Evolutionary conservation across 1,140 invertebrate genomes (phyloP), one percentile per base, ranked within the genome.

Genomic region (Callitettix versicolor): DNA sequence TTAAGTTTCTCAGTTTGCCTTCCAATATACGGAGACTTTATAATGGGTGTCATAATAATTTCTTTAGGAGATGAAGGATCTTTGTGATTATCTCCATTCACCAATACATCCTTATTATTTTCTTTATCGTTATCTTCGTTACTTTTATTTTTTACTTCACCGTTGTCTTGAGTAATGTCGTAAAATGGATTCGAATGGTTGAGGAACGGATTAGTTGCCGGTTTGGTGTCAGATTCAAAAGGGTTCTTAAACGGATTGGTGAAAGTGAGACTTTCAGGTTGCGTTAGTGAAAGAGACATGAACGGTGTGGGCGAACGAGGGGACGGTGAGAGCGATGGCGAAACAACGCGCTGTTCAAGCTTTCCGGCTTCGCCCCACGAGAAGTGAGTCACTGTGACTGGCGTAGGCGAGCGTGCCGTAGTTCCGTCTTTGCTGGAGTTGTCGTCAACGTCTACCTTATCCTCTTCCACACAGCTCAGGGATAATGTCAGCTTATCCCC

Each of bases 401-500:
- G 72, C 12, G 69, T 71, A 6, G 65, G 62, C 46, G 67, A 70
- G 36, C 70, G 61, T 53, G 67, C 67, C 54, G 58, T 59, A 51
- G 62, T 46, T 55, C 61, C 56, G 50, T 59, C 48, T 53, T 38
- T 36, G 22, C 43, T 43, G 42, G 58, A 40, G 26, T 58, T 59
- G 46, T 62, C 59, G 14, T 56, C 44, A 33, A 36, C 54, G 14
- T 53, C n/a, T 15, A 15, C 26, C 21, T 53, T 38, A 22, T 53
- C 38, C 21, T 49, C 47, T 17, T 55, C 34, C 7, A n/a, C 20
- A 12, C 54, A 43, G 51, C 55, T 64, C 12, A 62, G 76, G 56
- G 79, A 75, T 47, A 86, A 69, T 40, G 83, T 86, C 66, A 86
- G 65, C 69, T 86, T 86, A 68, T 86, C 84, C 61, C 84, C 84